phyloP scores from a whole-genome alignment of 2,888 invertebrate genomes.

The Machimus atricapillus region DNA sequence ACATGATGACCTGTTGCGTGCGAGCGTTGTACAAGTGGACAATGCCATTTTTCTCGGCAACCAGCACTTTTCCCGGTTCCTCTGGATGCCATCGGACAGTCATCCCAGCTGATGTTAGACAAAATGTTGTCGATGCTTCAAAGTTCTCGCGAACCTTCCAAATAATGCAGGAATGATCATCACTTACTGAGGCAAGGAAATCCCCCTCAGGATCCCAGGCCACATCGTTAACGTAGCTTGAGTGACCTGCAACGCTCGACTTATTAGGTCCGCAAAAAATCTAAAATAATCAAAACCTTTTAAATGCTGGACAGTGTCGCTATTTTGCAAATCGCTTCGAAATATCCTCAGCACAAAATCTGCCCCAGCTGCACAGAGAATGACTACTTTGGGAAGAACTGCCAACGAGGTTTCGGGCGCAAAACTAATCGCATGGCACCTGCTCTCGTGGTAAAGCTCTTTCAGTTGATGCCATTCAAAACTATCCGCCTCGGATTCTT shows the following conservation, averaged over 20 bases:
- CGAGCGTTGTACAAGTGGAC: conserved; percentile 76
- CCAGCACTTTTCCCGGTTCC: conserved; percentile 74
- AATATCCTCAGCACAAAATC: conserved; percentile 67
- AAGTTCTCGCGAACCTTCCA: conserved; percentile 67
- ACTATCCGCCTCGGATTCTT: conserved; percentile 65
- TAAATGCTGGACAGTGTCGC: conserved; percentile 21
- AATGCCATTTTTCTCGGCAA: conserved; percentile 78
- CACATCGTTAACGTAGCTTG: conserved; percentile 73
- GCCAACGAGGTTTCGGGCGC: conserved; percentile 70
- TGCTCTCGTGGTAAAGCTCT: conserved; percentile 66
- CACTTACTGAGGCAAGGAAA: conserved; percentile 76
- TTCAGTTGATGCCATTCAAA: conserved; percentile 66
- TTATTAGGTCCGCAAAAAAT: neutral
- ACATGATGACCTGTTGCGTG: conserved; percentile 71
- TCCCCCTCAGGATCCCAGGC: conserved; percentile 74
- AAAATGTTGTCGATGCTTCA: conserved; percentile 67
- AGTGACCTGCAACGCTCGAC: conserved; percentile 65
- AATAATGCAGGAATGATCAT: conserved; percentile 76
- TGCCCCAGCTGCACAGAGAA: conserved; percentile 64
- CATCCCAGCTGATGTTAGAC: conserved; percentile 72
- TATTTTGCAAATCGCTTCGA: conserved; percentile 65
- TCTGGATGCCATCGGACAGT: conserved; percentile 74
- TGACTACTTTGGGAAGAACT: conserved; percentile 65
- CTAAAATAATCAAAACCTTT: neutral
- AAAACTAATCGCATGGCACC: conserved; percentile 67